A percentile compares a stretch with the other conserved stretches of the same genome.
phyloP scores from a whole-genome alignment of 1,140 invertebrate genomes.

The Ceratina japonica region DNA sequence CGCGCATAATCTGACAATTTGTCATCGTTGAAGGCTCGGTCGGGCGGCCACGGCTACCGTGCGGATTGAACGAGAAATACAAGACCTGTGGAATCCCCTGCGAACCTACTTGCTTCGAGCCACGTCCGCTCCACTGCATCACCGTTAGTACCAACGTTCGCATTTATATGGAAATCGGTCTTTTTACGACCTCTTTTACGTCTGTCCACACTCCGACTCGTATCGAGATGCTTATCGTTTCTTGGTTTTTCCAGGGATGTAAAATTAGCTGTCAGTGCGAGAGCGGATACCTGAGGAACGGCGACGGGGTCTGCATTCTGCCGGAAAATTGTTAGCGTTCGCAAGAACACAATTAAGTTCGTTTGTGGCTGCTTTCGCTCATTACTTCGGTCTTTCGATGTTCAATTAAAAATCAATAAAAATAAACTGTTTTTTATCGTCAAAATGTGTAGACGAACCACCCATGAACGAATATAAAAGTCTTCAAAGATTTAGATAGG shows the following conservation, averaged over 20 bases:
- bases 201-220: background rate
- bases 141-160: background rate
- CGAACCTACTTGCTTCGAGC: background rate
- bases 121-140: background rate
- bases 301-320: background rate
- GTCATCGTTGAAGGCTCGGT: background rate
- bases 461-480: no score
- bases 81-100: constrained; percentile 3
- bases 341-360: background rate
- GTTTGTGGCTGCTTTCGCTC: no score
- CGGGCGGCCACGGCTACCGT: background rate
- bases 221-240: background rate
- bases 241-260: constrained; percentile 28
- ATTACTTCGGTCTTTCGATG: no score
- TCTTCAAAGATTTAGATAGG: no score
- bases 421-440: background rate
- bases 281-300: background rate
- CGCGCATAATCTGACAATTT: background rate
- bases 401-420: background rate
- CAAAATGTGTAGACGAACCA: no score
- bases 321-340: background rate
- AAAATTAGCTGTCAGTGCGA: constrained; percentile 32
- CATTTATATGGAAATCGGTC: background rate
- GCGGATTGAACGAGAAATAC: background rate
- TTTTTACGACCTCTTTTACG: background rate